phyloP scores from a whole-genome alignment of 2,113 vertebrate species.

The Bungarus multicinctus region DNA sequence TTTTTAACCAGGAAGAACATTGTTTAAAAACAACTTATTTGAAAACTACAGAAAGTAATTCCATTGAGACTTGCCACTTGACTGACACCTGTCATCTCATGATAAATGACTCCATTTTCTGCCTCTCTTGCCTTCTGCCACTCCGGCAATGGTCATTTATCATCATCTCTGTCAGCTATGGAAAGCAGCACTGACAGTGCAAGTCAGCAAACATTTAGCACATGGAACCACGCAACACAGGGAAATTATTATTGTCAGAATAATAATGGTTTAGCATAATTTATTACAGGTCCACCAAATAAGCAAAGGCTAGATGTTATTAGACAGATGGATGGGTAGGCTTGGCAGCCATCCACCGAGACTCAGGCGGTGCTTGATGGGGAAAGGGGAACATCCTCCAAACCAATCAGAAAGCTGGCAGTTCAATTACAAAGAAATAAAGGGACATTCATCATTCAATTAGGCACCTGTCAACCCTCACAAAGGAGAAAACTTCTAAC shows the following conservation, averaged over 20 bases:
- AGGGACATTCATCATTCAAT: constrained; percentile 99
- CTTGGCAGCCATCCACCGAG: constrained; percentile 99
- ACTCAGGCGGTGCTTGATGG: constrained; percentile 89
- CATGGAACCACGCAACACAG: constrained; percentile 95
- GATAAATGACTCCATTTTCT: constrained; percentile 99
- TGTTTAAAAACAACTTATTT: constrained; percentile 98
- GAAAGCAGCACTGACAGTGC: constrained; percentile 99
- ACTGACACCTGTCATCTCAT: constrained; percentile 99
- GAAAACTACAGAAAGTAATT: constrained; percentile 97
- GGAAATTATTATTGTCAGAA: constrained; percentile 99
- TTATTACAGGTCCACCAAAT: constrained; percentile 99
- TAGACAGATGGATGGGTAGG: constrained; percentile 99
- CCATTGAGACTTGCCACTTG: constrained; percentile 91
- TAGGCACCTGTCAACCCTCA: constrained; percentile 99
- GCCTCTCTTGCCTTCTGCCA: constrained; percentile 99
- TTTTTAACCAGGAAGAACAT: constrained; percentile 85
- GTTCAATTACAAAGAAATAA: constrained; percentile 99
- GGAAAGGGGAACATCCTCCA: constrained; percentile 89
- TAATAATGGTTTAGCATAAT: constrained; percentile 99
- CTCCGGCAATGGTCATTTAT: constrained; percentile 98
- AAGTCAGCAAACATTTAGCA: constrained; percentile 99
- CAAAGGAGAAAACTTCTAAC: constrained; percentile 99
- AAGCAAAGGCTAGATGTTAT: constrained; percentile 99
- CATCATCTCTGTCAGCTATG: constrained; percentile 99
- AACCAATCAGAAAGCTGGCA: constrained; percentile 99